Evolutionary conservation across 2,888 invertebrate genomes (phyloP), one percentile per base, ranked within the genome.

Genomic region (Rhagonycha fulva): DNA sequence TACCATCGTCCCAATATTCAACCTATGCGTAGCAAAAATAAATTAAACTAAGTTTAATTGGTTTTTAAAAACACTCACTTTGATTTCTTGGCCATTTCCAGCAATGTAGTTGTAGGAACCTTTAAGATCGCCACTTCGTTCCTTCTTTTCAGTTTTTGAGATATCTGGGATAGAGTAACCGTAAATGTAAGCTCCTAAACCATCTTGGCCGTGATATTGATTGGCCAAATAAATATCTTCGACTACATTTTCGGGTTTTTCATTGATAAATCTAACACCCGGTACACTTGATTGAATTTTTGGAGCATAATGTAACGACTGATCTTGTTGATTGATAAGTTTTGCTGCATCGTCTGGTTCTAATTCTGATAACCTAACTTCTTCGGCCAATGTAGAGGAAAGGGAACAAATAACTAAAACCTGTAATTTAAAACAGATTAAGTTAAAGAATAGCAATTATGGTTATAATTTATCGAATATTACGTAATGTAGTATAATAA

Each of bases 101-200:
- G 91, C 90, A 66, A 91, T 90, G 87, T 93, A 94, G 78, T 92
- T 91, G 86, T 94, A 95, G 9, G 93, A 90, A n/a, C 95, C 95
- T 24, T 90, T 88, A 14, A 94, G 91, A 73, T 92, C 90, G 14
- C 94, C 94, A 14, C 94, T 93, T 0, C 91, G 89, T 76, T 91
- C 90, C 72, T 94, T 91, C 84, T 92, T 91, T 87, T 95, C 94
- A 62, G 93, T 91, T 85, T 94, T 93, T 4, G 94, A 90, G 72
- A 94, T 94, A 83, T 94, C 92, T 67, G 94, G 94, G 4, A 93
- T 92, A 76, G 91, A 89, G 85, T 94, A 94, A 0, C 94, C 94
- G 81, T 94, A 94, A 0, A 91, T 90, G 83, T 93, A 94, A 14
- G 92, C 92, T 1, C 94, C 94, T 68, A 87, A 72, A 24, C 88